Base-by-base conservation (phyloP, 2,113 vertebrate genomes). In the Nymphicus hollandicus region DNA sequence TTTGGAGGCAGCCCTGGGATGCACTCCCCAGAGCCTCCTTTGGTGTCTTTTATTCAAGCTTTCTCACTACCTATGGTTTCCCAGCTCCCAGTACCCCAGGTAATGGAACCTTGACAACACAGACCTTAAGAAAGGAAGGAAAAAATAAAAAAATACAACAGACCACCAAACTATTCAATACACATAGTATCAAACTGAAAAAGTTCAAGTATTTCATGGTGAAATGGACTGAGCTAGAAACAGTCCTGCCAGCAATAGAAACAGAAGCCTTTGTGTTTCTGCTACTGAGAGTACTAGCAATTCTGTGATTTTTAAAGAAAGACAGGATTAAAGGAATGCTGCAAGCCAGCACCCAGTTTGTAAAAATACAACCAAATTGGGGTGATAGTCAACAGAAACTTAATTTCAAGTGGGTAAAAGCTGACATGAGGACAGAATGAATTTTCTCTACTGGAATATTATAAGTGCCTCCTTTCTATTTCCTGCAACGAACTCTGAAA, bases 321-420 rank as follows among this genome's bases (percentile, higher is more conserved):
- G 27, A 41, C 37, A 86, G 41, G 44, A 95, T 92, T 56, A 86
- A 93, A 95, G 23, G 46, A 23, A 31, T 81, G 17, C 9, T 53
- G 37, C 50, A 83, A 93, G 41, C 25, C 64, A 83, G 35, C 18
- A 76, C 43, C 46, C 77, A 50, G 77, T 76, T 93, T 94, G 93
- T 37, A 43, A 86, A 97, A 76, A 71, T 55, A 46, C 76, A 95
- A 77, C 13, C 47, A 61, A 92, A 88, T 24, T 43, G 53, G 49
- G 49, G 39, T 52, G 58, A 64, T 11, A 95, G 70, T 83, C 76
- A 95, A 94, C 65, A 94, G 55, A 95, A 97, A 94, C 66, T 86
- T 96, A 55, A 95, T 92, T 96, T 89, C 55, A 96, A 94, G 74
- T 94, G 46, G 23, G 53, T 93, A 91, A 94, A 96, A 96, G 86